Evolutionary conservation across 2,888 invertebrate species (phyloP).

Genomic region (Drepana falcataria): DNA sequence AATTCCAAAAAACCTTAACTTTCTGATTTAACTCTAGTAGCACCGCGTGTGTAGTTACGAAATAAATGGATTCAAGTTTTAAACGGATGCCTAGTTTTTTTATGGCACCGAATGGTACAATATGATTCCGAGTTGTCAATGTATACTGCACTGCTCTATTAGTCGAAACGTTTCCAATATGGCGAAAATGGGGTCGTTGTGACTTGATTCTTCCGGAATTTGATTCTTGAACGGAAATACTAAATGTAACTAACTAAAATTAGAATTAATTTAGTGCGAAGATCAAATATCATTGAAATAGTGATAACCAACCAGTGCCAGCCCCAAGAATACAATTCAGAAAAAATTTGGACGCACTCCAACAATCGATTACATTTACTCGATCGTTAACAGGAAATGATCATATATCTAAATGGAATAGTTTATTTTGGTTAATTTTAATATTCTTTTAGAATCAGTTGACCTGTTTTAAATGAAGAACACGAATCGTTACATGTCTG

Average conservation of each 20-base stretch:
- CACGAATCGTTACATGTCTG: neutral
- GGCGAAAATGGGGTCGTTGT: too few relatives aligned
- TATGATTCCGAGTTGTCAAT: too few relatives aligned
- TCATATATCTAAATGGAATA: conserved; percentile 42
- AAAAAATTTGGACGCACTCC: conserved; percentile 61
- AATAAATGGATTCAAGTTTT: too few relatives aligned
- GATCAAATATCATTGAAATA: conserved; percentile 59
- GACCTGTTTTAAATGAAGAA: neutral
- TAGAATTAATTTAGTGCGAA: conserved; percentile 62
- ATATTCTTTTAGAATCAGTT: conserved; percentile 8
- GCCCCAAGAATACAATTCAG: conserved; percentile 52
- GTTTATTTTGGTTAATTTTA: conserved; percentile 32
- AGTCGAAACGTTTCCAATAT: too few relatives aligned
- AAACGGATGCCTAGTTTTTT: too few relatives aligned
- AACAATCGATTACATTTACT: conserved; percentile 72
- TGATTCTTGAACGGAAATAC: conserved; percentile 23
- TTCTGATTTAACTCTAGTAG: too few relatives aligned
- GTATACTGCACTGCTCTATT: too few relatives aligned
- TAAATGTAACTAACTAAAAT: conserved; percentile 54
- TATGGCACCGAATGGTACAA: too few relatives aligned
- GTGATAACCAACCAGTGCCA: conserved; percentile 63
- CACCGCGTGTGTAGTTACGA: too few relatives aligned
- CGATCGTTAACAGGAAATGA: conserved; percentile 57
- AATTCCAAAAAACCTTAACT: too few relatives aligned
- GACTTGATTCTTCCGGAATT: too few relatives aligned